Percentiles rank a stretch among this genome's conserved stretches.
Evolutionary conservation across 1,140 invertebrate genomes (phyloP).

Genomic region (Hydropsyche tenuis): DNA sequence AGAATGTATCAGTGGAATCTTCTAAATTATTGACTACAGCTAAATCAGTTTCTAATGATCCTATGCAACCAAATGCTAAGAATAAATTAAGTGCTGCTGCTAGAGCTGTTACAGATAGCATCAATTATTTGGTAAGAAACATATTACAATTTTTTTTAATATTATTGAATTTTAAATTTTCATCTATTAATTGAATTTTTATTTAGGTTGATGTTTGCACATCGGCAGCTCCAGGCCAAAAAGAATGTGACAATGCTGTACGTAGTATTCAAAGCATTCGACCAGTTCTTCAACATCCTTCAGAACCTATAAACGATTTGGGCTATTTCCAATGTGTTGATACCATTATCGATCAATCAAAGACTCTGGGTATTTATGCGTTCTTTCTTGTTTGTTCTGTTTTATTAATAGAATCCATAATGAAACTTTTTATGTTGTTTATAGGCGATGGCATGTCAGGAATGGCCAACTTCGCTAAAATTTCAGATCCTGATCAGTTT

Average conservation of each 20-base stretch:
- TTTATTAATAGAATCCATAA: constrained; percentile 15
- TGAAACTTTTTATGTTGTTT: constrained; percentile 46
- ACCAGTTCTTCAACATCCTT: constrained; percentile 83
- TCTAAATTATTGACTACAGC: constrained; percentile 86
- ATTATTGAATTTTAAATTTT: not conserved
- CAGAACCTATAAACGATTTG: constrained; percentile 85
- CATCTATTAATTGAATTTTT: not conserved
- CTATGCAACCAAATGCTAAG: constrained; percentile 87
- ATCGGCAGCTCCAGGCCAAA: constrained; percentile 85
- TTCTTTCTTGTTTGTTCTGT: constrained; percentile 13
- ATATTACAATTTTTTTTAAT: constrained; percentile 52
- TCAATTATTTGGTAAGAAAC: constrained; percentile 83
- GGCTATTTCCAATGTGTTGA: constrained; percentile 96
- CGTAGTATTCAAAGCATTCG: constrained; percentile 87
- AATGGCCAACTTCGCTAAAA: constrained; percentile 91
- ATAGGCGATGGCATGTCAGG: constrained; percentile 90
- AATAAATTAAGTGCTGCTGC: constrained; percentile 88
- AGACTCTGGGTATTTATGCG: constrained; percentile 69
- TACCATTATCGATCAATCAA: constrained; percentile 92
- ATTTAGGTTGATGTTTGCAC: constrained; percentile 77
- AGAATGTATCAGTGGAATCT: constrained; percentile 86
- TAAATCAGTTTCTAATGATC: constrained; percentile 88
- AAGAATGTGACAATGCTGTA: constrained; percentile 97
- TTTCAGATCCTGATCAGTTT: constrained; percentile 86
- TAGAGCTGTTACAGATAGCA: constrained; percentile 88